phyloP scores from a whole-genome alignment of 2,113 vertebrate genomes.

The Cairina moschata region DNA sequence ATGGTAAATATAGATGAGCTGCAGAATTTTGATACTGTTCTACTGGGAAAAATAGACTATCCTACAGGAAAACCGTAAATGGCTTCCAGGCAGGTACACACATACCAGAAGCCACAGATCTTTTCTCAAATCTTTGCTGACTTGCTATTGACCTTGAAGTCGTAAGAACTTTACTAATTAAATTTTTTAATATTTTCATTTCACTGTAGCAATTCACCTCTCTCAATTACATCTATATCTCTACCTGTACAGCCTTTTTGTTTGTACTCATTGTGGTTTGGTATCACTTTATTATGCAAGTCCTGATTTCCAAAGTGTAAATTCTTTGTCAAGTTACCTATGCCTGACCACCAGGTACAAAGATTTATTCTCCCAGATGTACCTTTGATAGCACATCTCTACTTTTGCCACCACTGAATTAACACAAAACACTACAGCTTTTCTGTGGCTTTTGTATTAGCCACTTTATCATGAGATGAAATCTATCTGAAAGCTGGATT shows the following conservation, averaged over 20 bases:
- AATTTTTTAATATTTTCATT: background rate
- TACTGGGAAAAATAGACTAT: background rate
- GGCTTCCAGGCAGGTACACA: background rate
- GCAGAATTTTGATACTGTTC: background rate
- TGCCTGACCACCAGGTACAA: background rate
- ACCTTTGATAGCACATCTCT: background rate
- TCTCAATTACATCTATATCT: background rate
- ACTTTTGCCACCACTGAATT: background rate
- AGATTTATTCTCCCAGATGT: background rate
- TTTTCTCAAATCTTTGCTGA: background rate
- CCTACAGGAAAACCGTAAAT: background rate
- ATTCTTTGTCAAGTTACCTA: background rate
- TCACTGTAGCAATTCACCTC: background rate
- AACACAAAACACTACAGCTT: background rate
- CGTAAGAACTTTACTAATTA: background rate
- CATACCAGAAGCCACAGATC: background rate
- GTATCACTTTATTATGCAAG: background rate
- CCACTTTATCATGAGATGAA: background rate
- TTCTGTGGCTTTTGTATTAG: background rate
- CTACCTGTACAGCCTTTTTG: background rate
- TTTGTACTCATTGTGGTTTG: background rate
- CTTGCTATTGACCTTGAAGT: background rate
- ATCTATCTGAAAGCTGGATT: background rate
- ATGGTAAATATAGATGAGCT: background rate
- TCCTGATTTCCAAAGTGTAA: background rate